Percentiles rank a stretch among this genome's conserved stretches.
Conservation (phyloP, 2,888 invertebrate species). For the Drosophila algonquin region DNA sequence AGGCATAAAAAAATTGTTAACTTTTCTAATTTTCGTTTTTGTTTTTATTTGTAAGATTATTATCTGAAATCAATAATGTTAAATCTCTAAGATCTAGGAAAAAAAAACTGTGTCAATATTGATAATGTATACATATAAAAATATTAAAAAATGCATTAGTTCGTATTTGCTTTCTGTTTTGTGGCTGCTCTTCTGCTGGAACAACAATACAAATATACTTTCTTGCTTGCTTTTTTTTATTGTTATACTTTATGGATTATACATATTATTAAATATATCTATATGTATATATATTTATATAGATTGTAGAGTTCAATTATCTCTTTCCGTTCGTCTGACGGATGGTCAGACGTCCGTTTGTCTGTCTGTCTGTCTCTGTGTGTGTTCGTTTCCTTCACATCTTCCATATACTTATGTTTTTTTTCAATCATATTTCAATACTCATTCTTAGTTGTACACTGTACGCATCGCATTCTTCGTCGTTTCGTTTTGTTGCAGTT, state of each 20-base stretch:
- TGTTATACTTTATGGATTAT: slow-evolving; percentile 65
- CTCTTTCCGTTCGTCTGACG: slow-evolving; percentile 8
- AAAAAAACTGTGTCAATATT: slow-evolving; percentile 81
- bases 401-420: slow-evolving; percentile 26
- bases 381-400: neutral
- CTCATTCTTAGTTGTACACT: slow-evolving; percentile 65
- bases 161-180: slow-evolving; percentile 54
- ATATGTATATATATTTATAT: slow-evolving; percentile 25
- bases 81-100: slow-evolving; percentile 82
- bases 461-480: slow-evolving; percentile 36
- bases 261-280: slow-evolving; percentile 44
- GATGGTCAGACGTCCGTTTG: slow-evolving; percentile 8
- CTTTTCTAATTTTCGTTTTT: slow-evolving; percentile 34
- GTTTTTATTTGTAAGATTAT: slow-evolving; percentile 74
- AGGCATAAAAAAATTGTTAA: neutral
- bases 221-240: slow-evolving; percentile 27
- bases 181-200: slow-evolving; percentile 50
- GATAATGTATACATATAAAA: slow-evolving; percentile 83
- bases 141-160: slow-evolving; percentile 83
- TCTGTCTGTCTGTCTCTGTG: slow-evolving; percentile 11
- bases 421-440: slow-evolving; percentile 67
- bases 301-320: slow-evolving; percentile 47
- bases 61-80: slow-evolving; percentile 83
- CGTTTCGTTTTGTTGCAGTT: slow-evolving; percentile 6
- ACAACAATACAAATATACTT: slow-evolving; percentile 80